Base-by-base conservation (phyloP, 2,888 invertebrate species). In the Euplexia lucipara region DNA sequence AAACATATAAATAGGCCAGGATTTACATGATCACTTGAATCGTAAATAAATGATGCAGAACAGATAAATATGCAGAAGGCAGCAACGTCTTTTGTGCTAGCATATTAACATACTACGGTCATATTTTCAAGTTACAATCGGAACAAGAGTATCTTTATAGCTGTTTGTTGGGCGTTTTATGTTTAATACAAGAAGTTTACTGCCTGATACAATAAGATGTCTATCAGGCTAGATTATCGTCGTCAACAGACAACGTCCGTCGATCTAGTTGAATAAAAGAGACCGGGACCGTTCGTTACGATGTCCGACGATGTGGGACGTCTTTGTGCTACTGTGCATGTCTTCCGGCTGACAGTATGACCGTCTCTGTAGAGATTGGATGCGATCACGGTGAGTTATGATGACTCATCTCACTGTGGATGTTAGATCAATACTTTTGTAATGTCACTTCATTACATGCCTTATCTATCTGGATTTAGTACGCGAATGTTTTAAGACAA, bases 341-440 rank as follows among this genome's bases (percentile, higher is more conserved):
- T 39, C 70, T 70, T 70, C 76, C 76, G 70, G 76, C n/a, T 59
- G 76, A 70, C 70, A 75, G 26, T 45, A 51, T 51, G 32, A 34
- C 35, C 26, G 26, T 39, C 42, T 76, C 70, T 70, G 61, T 75
- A 7, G 3, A 59, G 70, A 58, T 69, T 47, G 16, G 52, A 47
- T n/a, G 8, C 12, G 37, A 73, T 39, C 34, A 39, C 39, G 5
- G n/a, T 39, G 22, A 32, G 41, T n/a, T 45, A 47, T 65, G 39
- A 47, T 65, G 45, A 35, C 14, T 35, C 34, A 35, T 20, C 20
- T 20, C 7, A 35, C 14, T 22, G 5, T 37, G 20, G 30, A 35
- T 49, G 18, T 35, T 8, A 41, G 18, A 45, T 37, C 16, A 61
- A 16, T 47, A n/a, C 12, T 26, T 26, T 26, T 2, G 3, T 5